phyloP scores from a whole-genome alignment of 1,140 invertebrate genomes.

The Lepidostoma basale region DNA sequence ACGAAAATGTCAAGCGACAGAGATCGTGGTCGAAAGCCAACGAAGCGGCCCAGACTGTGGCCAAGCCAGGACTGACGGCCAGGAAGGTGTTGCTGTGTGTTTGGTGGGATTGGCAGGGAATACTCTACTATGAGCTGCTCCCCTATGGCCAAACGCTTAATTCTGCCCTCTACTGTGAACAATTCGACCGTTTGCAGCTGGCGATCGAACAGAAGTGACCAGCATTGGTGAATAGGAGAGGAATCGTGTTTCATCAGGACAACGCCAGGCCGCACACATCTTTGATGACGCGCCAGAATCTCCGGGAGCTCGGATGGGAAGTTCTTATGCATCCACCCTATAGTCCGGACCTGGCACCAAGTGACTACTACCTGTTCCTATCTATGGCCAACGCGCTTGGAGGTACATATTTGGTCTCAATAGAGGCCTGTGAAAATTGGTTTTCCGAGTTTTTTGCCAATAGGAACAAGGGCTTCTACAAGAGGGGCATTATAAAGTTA shows the following conservation, averaged over 20 bases:
- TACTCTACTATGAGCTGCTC: conserved; percentile 6
- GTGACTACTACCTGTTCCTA: background rate
- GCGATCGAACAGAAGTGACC: conserved; percentile 1
- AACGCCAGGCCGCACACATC: background rate
- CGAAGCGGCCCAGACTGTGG: conserved; percentile 6
- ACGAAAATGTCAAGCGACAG: background rate
- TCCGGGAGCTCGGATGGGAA: conserved; percentile 9
- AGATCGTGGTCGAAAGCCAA: conserved; percentile 3
- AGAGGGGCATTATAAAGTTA: background rate
- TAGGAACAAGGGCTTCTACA: background rate
- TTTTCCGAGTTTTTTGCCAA: conserved; percentile 8
- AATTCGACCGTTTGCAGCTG: conserved; percentile 10
- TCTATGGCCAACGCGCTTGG: conserved; percentile 4
- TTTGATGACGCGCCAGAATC: conserved; percentile 7
- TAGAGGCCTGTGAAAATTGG: conserved; percentile 11
- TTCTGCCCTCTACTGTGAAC: conserved; percentile 8
- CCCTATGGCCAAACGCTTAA: background rate
- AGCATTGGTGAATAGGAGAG: conserved; percentile 8
- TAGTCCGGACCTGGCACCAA: background rate
- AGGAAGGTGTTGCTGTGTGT: conserved; percentile 11
- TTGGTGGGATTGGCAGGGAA: background rate
- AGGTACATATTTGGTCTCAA: background rate
- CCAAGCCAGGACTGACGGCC: conserved; percentile 5
- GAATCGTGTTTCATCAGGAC: conserved; percentile 4
- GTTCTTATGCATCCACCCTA: conserved; percentile 9